phyloP scores from a whole-genome alignment of 2,888 invertebrate species.

The Ametastegia equiseti region DNA sequence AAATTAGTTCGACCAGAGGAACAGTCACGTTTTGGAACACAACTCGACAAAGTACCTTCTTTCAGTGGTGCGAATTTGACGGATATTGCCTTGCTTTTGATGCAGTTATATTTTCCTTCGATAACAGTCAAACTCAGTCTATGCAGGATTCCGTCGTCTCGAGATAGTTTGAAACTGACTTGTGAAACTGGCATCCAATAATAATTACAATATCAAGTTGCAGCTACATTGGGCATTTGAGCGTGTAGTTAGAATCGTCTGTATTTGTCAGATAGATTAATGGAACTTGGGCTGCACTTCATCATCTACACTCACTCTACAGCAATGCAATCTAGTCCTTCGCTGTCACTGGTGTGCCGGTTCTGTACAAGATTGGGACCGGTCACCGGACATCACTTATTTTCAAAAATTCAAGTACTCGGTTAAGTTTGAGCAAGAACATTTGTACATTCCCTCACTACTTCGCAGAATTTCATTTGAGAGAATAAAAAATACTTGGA shows the following conservation, averaged over 20 bases:
- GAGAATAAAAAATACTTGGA: background rate
- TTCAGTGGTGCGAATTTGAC: background rate
- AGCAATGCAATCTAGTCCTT: slow-evolving; percentile 15
- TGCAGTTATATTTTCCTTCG: background rate
- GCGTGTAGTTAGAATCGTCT: slow-evolving; percentile 30
- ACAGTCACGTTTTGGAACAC: background rate
- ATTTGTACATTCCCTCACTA: background rate
- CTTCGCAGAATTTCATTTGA: background rate
- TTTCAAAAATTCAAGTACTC: background rate
- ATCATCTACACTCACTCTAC: no score
- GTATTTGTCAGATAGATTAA: slow-evolving; percentile 45
- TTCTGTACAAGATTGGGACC: background rate
- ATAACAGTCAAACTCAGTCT: background rate
- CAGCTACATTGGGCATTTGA: slow-evolving; percentile 6
- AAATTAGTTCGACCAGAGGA: background rate
- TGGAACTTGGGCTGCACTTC: slow-evolving; percentile 1
- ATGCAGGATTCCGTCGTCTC: background rate
- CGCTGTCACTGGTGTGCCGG: background rate
- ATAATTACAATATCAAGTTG: slow-evolving; percentile 17
- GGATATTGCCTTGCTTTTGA: background rate
- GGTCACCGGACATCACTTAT: background rate
- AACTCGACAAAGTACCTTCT: background rate
- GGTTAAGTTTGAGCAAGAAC: background rate
- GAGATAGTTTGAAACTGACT: background rate
- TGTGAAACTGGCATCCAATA: slow-evolving; percentile 57